Evolutionary conservation across 2,113 vertebrate genomes (phyloP).

Genomic region (Eonycteris spelaea): DNA sequence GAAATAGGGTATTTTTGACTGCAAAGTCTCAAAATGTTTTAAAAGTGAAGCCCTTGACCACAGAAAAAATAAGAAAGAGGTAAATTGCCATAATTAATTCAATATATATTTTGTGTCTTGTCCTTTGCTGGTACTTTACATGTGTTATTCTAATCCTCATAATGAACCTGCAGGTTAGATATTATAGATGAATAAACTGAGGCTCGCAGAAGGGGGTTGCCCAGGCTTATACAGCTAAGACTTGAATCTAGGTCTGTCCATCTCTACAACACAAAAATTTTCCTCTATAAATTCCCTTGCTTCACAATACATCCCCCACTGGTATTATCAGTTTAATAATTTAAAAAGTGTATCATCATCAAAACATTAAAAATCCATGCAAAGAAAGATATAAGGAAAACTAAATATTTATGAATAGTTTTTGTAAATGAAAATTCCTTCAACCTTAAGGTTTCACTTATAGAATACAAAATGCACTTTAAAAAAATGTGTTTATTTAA

Average conservation of each 20-base stretch:
- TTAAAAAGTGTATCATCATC: background rate
- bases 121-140: background rate
- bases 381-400: background rate
- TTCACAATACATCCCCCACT: background rate
- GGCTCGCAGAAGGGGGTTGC: background rate
- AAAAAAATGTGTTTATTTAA: too few species aligned
- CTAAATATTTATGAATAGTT: background rate
- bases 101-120: background rate
- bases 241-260: background rate
- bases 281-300: background rate
- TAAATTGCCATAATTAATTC: background rate
- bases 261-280: background rate
- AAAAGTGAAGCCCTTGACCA: background rate
- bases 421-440: background rate
- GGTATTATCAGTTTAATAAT: background rate
- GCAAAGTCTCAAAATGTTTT: background rate
- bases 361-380: background rate
- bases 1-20: background rate
- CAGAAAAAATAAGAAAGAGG: constrained; percentile 9
- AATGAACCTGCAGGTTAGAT: background rate
- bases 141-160: background rate
- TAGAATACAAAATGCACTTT: background rate
- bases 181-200: background rate
- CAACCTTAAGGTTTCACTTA: background rate
- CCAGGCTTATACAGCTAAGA: background rate